These are phyloP conservation scores for Drosophila lini DNA, from an alignment of 1,140 invertebrate genomes.

Conservation along the genomic window DNA sequence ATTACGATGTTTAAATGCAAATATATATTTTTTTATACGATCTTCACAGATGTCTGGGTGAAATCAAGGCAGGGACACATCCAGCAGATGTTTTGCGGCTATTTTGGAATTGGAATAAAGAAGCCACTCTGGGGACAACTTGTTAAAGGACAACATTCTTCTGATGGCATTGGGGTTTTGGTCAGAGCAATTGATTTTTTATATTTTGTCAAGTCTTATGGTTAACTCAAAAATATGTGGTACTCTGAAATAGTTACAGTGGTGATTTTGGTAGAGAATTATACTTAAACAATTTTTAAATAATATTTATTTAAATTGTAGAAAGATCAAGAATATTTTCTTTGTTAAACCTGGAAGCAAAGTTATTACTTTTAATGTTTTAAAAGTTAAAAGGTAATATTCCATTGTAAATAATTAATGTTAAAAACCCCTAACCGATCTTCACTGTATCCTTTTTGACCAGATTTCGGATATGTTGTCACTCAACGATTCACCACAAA, in stretches of 20 bases:
- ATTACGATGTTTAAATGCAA: constrained; percentile 83
- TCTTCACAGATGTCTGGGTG: constrained; percentile 28
- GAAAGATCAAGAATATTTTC: too few species aligned
- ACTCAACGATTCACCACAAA: constrained; percentile 19
- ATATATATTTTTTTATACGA: constrained; percentile 15
- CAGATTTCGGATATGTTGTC: constrained; percentile 69
- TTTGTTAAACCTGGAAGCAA: too few species aligned
- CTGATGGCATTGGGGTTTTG: constrained; percentile 48
- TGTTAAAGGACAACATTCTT: constrained; percentile 75
- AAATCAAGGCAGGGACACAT: constrained; percentile 32
- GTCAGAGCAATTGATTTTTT: constrained; percentile 7
- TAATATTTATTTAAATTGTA: not conserved
- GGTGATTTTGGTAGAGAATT: not conserved
- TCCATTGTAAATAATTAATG: too few species aligned
- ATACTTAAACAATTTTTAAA: not conserved
- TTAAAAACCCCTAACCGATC: too few species aligned
- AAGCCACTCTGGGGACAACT: constrained; percentile 67
- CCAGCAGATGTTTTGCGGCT: constrained; percentile 70
- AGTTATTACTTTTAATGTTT: too few species aligned
- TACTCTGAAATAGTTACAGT: constrained; percentile 40
- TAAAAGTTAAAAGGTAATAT: too few species aligned
- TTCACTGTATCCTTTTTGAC: constrained; percentile 43
- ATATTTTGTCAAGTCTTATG: constrained; percentile 11
- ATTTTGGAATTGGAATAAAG: not conserved
- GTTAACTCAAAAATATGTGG: constrained; percentile 58